Evolutionary conservation across 2,888 invertebrate genomes (phyloP).

Genomic region (Yponomeuta evonymella): DNA sequence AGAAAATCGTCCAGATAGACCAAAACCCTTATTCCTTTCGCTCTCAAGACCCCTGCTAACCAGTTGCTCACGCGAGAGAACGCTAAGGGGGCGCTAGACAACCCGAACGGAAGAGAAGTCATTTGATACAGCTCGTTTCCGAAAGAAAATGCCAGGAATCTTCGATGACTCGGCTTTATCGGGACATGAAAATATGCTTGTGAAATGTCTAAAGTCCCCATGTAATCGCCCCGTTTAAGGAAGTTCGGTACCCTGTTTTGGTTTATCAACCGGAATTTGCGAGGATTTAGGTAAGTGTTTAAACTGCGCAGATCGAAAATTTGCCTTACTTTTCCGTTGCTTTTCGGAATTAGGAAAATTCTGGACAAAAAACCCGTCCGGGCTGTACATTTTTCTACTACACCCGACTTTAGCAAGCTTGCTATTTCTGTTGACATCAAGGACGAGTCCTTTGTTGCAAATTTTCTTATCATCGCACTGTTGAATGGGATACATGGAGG

Average conservation of each 20-base stretch:
- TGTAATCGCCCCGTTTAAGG: not conserved
- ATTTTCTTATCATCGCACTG: not conserved
- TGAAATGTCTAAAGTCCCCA: not conserved
- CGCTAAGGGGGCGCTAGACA: not conserved
- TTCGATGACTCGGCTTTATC: not conserved
- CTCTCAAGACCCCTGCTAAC: not conserved
- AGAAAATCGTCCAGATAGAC: slow-evolving; percentile 14
- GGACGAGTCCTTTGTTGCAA: not conserved
- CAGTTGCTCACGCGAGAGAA: not conserved
- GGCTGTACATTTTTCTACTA: not conserved
- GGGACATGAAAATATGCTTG: not conserved
- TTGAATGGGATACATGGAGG: not conserved
- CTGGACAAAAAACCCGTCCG: not conserved
- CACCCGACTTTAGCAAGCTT: not conserved
- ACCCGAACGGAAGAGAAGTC: not conserved
- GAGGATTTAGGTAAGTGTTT: not conserved
- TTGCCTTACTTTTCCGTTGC: not conserved
- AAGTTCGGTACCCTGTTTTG: not conserved
- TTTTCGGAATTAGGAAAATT: not conserved
- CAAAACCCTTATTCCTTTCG: not conserved
- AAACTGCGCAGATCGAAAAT: not conserved
- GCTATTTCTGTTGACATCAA: not conserved
- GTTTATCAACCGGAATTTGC: not conserved
- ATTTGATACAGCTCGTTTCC: not conserved
- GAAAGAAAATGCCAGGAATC: not conserved